Conservation (phyloP, 2,888 invertebrate species). For the Hydropsyche betteni region DNA sequence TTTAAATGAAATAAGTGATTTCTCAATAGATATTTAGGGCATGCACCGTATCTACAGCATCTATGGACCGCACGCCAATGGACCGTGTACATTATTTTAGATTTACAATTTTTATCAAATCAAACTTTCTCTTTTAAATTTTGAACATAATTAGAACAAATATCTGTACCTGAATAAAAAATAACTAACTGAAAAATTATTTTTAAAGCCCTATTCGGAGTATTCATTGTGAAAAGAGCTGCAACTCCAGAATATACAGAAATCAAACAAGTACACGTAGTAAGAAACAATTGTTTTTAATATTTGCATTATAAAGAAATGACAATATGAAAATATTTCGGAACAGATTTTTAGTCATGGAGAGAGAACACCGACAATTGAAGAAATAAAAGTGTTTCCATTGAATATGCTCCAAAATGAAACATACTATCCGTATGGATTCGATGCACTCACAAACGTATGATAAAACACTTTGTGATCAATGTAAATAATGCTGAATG, state of each 20-base stretch:
- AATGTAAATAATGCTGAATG: no score
- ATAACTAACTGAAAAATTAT: background rate
- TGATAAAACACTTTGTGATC: slow-evolving; percentile 53
- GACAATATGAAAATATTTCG: slow-evolving; percentile 18
- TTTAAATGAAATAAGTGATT: background rate
- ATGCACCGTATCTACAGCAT: background rate
- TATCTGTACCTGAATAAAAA: no score
- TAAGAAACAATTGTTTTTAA: slow-evolving; percentile 54
- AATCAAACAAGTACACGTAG: slow-evolving; percentile 65
- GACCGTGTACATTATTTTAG: background rate
- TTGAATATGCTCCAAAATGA: slow-evolving; percentile 69
- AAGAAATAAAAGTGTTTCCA: slow-evolving; percentile 67
- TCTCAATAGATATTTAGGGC: background rate
- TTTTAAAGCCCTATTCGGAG: slow-evolving; percentile 64
- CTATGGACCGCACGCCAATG: no score
- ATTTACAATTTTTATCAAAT: background rate
- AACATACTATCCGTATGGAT: slow-evolving; percentile 70
- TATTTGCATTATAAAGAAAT: background rate
- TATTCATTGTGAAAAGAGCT: slow-evolving; percentile 63
- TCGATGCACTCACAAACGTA: slow-evolving; percentile 74
- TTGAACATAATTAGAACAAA: no score
- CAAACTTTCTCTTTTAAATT: background rate
- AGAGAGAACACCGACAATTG: slow-evolving; percentile 72
- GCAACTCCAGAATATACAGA: slow-evolving; percentile 62
- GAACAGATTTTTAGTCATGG: slow-evolving; percentile 75